These are phyloP conservation scores for Cerceris rybyensis DNA, from an alignment of 2,888 invertebrate species.

Conservation along the genomic window DNA sequence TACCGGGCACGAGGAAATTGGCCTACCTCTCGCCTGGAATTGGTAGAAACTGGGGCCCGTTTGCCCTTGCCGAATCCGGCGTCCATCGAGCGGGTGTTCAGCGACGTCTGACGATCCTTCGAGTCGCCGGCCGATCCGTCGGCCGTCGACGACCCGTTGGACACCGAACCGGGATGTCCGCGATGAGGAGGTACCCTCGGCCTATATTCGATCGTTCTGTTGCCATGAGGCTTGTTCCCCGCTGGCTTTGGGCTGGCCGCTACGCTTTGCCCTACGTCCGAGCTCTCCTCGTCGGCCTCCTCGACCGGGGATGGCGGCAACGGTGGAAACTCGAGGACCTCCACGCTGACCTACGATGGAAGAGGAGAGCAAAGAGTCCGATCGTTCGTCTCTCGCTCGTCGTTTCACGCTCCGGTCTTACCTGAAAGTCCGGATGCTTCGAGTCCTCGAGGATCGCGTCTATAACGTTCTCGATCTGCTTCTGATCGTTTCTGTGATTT, in stretches of 20 bases:
- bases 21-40: conserved; percentile 81
- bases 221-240: conserved; percentile 63
- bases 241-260: conserved; percentile 62
- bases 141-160: no score
- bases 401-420: conserved; percentile 44
- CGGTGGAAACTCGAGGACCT: conserved; percentile 89
- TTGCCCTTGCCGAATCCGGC: conserved; percentile 86
- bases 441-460: conserved; percentile 80
- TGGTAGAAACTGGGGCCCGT: conserved; percentile 75
- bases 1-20: no score
- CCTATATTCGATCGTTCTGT: conserved; percentile 80
- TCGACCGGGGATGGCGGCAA: conserved; percentile 92
- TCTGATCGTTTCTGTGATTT: conserved; percentile 81
- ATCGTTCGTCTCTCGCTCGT: conserved; percentile 1
- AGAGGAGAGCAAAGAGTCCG: not conserved
- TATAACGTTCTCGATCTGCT: conserved; percentile 81
- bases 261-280: conserved; percentile 83
- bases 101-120: conserved; percentile 83
- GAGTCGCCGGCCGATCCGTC: conserved; percentile 70
- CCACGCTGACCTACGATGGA: conserved; percentile 82
- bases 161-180: conserved; percentile 75
- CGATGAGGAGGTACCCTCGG: conserved; percentile 90
- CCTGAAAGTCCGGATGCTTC: conserved; percentile 81
- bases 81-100: conserved; percentile 94
- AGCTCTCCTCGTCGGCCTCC: conserved; percentile 90